These are phyloP conservation scores for Lycaena phlaeas DNA, from an alignment of 2,888 invertebrate species.

Conservation along the genomic window DNA sequence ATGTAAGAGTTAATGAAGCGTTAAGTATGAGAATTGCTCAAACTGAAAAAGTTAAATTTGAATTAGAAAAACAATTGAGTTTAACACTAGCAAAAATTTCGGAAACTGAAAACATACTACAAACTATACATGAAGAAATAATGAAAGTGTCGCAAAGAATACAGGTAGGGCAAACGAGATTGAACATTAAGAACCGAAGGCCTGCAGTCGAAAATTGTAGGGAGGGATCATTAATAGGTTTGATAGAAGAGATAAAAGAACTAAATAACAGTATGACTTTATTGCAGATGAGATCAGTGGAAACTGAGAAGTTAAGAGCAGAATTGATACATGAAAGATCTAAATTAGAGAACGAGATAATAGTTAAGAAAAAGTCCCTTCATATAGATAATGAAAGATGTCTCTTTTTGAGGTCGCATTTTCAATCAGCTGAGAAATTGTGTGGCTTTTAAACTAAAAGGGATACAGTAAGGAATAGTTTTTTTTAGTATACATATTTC, in stretches of 20 bases:
- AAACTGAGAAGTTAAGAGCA: conserved; percentile 51
- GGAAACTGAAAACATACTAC: conserved; percentile 55
- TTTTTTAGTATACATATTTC: too few species aligned
- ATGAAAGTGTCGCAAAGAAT: conserved; percentile 52
- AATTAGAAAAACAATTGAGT: conserved; percentile 79
- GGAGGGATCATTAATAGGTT: conserved; percentile 51
- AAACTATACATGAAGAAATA: conserved; percentile 54
- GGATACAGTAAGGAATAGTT: too few species aligned
- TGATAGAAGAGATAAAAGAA: conserved; percentile 58
- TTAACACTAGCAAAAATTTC: conserved; percentile 55
- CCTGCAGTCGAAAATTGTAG: conserved; percentile 61
- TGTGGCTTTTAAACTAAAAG: conserved; percentile 44
- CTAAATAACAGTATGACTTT: conserved; percentile 55
- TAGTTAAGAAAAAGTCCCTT: conserved; percentile 56
- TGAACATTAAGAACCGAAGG: conserved; percentile 51
- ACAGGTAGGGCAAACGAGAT: conserved; percentile 58
- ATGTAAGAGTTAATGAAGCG: conserved; percentile 83
- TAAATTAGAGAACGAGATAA: conserved; percentile 54
- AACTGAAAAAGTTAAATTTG: conserved; percentile 80
- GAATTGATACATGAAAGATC: conserved; percentile 55
- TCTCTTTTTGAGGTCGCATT: conserved; percentile 53
- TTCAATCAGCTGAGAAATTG: conserved; percentile 58
- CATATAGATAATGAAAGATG: conserved; percentile 55
- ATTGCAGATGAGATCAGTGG: conserved; percentile 44
- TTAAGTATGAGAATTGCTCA: conserved; percentile 81